phyloP scores from a whole-genome alignment of 2,113 vertebrate species.

The Thomomys bottae region DNA sequence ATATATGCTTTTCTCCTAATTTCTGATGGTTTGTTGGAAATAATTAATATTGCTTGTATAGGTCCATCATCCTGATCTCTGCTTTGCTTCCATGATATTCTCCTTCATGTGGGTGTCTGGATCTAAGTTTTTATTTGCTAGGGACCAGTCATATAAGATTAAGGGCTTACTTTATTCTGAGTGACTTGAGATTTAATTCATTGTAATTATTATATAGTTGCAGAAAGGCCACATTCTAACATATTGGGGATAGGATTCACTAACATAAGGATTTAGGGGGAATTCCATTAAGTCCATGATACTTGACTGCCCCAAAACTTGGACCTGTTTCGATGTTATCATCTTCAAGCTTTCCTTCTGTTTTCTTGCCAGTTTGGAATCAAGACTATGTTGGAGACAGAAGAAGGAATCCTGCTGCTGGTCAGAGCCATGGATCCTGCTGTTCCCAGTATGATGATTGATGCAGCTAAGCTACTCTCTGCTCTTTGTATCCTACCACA shows the following conservation, averaged over 20 bases:
- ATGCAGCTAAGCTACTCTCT: slow-evolving; percentile 92
- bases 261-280: neutral
- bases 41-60: neutral
- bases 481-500: slow-evolving; percentile 93
- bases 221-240: neutral
- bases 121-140: neutral
- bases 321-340: neutral
- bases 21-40: neutral
- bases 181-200: slow-evolving; percentile 25
- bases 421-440: slow-evolving; percentile 90
- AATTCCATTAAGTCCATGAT: neutral
- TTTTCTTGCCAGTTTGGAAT: slow-evolving; percentile 88
- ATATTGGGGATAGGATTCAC: neutral
- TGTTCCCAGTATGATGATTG: slow-evolving; percentile 93
- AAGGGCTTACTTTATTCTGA: neutral
- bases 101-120: neutral
- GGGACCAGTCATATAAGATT: neutral
- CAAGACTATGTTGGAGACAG: slow-evolving; percentile 91
- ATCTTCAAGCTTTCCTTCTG: slow-evolving; percentile 9
- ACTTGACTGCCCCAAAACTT: neutral
- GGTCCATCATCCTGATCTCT: neutral
- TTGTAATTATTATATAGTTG: slow-evolving; percentile 3
- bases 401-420: slow-evolving; percentile 91
- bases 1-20: neutral
- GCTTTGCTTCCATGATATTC: slow-evolving; percentile 1